phyloP scores from a whole-genome alignment of 1,140 invertebrate genomes.

The Cryptotermes secundus region DNA sequence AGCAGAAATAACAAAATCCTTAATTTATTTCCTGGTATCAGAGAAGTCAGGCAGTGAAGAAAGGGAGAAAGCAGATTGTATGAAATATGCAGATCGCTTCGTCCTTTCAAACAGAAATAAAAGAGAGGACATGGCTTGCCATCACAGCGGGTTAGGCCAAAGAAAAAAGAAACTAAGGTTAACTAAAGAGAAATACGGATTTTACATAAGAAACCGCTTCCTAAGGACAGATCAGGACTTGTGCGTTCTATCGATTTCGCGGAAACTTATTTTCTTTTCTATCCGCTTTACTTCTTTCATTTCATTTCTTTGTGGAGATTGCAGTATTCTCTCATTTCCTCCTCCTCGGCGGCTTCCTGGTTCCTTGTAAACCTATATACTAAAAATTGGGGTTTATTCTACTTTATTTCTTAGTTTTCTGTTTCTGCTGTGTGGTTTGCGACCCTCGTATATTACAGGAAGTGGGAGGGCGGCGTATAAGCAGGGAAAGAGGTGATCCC shows the following conservation, averaged over 20 bases:
- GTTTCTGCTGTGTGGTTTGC: slow-evolving; percentile 20
- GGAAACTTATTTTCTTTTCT: slow-evolving; percentile 26
- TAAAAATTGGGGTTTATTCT: slow-evolving; percentile 29
- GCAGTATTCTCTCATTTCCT: slow-evolving; percentile 30
- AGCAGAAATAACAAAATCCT: not conserved
- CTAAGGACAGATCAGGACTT: not conserved
- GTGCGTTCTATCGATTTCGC: slow-evolving; percentile 29
- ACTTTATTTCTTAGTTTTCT: not conserved
- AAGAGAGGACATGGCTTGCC: not conserved
- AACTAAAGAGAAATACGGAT: not conserved
- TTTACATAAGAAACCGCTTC: slow-evolving; percentile 16
- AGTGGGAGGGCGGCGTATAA: not conserved
- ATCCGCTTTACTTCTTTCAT: slow-evolving; percentile 26
- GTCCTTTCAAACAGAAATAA: not conserved
- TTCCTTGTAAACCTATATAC: not conserved
- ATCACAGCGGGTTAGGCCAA: not conserved
- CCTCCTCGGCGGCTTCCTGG: not conserved
- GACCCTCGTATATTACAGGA: slow-evolving; percentile 22
- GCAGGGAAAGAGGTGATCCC: not conserved
- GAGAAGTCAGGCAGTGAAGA: not conserved
- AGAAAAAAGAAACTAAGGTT: not conserved
- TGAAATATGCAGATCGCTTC: not conserved
- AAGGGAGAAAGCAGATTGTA: not conserved
- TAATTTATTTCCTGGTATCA: not conserved
- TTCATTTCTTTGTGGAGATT: slow-evolving; percentile 29